These are phyloP conservation scores for Cephus runcator DNA, from an alignment of 2,888 invertebrate genomes.

Conservation along the genomic window DNA sequence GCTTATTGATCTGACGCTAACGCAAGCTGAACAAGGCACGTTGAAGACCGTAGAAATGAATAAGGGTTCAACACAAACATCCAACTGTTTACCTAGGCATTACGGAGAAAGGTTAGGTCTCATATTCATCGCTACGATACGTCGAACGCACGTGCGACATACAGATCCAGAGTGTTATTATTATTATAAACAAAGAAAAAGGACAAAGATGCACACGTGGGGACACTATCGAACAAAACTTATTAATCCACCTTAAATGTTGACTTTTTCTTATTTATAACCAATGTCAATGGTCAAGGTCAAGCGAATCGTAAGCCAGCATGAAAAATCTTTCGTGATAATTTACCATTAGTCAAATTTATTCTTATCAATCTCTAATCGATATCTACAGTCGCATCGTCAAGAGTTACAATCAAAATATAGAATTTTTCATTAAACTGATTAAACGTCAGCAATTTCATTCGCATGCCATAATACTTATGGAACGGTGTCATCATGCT, in stretches of 20 bases:
- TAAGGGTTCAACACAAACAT: neutral
- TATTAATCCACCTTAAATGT: slow-evolving; percentile 31
- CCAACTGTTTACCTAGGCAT: neutral
- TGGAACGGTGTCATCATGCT: neutral
- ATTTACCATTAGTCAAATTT: neutral
- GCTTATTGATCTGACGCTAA: neutral
- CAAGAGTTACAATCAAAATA: neutral
- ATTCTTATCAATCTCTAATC: neutral
- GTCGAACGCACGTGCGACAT: neutral
- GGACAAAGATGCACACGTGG: slow-evolving; percentile 5
- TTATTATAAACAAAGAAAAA: neutral
- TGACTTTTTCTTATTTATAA: slow-evolving; percentile 34
- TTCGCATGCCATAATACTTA: neutral
- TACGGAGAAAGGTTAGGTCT: neutral
- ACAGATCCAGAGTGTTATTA: neutral
- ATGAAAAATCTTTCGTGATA: neutral
- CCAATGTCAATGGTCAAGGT: slow-evolving; percentile 35
- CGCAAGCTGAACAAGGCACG: neutral
- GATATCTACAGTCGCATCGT: neutral
- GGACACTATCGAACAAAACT: slow-evolving; percentile 21
- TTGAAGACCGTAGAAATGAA: neutral
- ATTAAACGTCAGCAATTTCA: neutral
- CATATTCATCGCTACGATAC: neutral
- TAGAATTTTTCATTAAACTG: neutral
- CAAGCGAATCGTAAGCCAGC: slow-evolving; percentile 11